Evolutionary conservation across 2,888 invertebrate species (phyloP).

Genomic region (Sphinx pinastri): DNA sequence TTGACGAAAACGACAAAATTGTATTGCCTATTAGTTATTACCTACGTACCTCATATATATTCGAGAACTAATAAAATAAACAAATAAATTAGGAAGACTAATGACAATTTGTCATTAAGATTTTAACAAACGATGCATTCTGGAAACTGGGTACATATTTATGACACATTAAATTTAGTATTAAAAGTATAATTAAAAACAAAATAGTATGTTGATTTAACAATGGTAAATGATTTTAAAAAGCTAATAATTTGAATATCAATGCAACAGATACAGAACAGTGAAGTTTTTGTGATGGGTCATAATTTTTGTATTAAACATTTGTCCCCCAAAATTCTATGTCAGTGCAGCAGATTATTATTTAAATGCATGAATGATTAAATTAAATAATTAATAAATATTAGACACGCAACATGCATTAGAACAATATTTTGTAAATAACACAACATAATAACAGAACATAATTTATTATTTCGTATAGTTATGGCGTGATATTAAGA

Average conservation of each 20-base stretch:
- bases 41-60: too few relatives aligned
- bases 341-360: conserved; percentile 12
- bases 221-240: too few relatives aligned
- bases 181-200: background rate
- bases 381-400: background rate
- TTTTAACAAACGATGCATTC: conserved; percentile 13
- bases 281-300: background rate
- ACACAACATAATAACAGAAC: conserved; percentile 49
- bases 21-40: too few relatives aligned
- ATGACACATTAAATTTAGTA: background rate
- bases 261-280: background rate
- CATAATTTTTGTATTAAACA: conserved; percentile 8
- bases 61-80: too few relatives aligned
- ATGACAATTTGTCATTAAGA: background rate
- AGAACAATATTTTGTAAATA: conserved; percentile 61
- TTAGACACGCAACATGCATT: conserved; percentile 70
- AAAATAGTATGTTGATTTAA: too few relatives aligned
- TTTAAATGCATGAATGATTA: background rate
- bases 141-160: conserved; percentile 1
- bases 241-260: too few relatives aligned
- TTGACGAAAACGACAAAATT: too few relatives aligned
- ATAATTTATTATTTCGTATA: conserved; percentile 38
- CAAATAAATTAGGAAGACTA: background rate
- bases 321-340: background rate
- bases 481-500: conserved; percentile 42